Conservation (phyloP, 2,888 invertebrate species). For the Silvanus unidentatus region DNA sequence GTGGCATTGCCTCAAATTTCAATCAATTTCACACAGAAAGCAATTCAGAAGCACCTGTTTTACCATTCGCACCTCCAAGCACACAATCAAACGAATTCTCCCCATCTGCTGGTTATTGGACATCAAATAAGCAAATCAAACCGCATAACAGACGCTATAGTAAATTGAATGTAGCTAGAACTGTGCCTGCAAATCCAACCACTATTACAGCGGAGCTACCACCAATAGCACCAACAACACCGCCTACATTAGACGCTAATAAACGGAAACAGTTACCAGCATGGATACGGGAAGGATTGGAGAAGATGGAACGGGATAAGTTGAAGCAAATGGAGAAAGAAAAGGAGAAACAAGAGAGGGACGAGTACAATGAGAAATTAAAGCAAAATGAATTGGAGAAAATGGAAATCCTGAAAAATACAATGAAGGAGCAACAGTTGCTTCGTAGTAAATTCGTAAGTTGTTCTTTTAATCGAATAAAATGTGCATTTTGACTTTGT, state of each 20-base stretch:
- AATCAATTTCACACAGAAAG: constrained; percentile 33
- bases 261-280: constrained; percentile 89
- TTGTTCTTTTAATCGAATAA: constrained; percentile 19
- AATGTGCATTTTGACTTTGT: background rate
- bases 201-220: constrained; percentile 35
- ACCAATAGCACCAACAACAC: constrained; percentile 14
- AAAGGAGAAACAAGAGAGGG: constrained; percentile 59
- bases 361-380: constrained; percentile 52
- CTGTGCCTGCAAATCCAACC: constrained; percentile 23
- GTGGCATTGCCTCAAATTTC: constrained; percentile 19
- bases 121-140: constrained; percentile 36
- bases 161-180: constrained; percentile 41
- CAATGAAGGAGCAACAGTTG: constrained; percentile 45
- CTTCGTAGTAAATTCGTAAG: constrained; percentile 59
- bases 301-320: constrained; percentile 96
- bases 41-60: background rate
- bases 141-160: constrained; percentile 44
- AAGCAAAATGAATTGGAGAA: constrained; percentile 53
- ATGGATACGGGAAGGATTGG: constrained; percentile 95
- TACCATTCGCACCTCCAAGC: background rate
- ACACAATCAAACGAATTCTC: background rate
- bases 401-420: constrained; percentile 42
- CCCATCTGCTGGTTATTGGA: background rate
- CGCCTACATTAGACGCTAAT: constrained; percentile 64
- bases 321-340: constrained; percentile 78